Base-by-base conservation (phyloP, 2,113 vertebrate genomes). In the Sciurus niger region DNA sequence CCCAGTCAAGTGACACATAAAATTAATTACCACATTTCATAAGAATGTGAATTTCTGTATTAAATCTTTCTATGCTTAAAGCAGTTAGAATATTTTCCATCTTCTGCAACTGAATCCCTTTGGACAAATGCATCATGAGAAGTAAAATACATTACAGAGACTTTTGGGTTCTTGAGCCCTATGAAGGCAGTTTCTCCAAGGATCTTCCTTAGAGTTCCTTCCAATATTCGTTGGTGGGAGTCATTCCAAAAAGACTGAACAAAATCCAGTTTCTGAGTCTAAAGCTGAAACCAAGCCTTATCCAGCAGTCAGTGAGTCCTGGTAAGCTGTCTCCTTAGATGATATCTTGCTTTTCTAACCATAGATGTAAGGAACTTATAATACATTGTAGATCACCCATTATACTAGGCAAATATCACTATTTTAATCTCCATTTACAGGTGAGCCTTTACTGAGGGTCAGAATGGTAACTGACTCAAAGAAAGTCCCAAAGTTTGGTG, bases 111-210 rank as follows among this genome's bases (percentile, higher is more conserved):
- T 53, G 46, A n/a, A 40, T 85, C 76, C 40, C 65, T 72, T 60
- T 32, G 8, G 60, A 48, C 46, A 9, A 11, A 58, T 12, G 18
- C 28, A 10, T 8, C 1, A 24, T 0, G 2, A 32, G 18, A 74
- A 73, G 20, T 11, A 24, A 51, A 77, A 58, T 24, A 25, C n/a
- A 13, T 10, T 17, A 8, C 18, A 6, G 0, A 14, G 46, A 2
- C 1, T 20, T 20, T 9, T 34, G 60, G 32, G 14, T 14, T 67
- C 84, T 80, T 25, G 43, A 65, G 17, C 22, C 55, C 63, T 24
- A 0, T 0, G 0, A 43, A n/a, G 10, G 37, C 0, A 7, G 2
- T 72, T 14, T 28, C 40, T 74, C 43, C 30, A 68, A 55, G 43
- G 13, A 20, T 48, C 2, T 20, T n/a, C n/a, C 46, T 68, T 34